Percentiles rank a stretch among this genome's conserved stretches.
Conservation (phyloP, 2,888 invertebrate genomes). For the Dendrolimus pini region DNA sequence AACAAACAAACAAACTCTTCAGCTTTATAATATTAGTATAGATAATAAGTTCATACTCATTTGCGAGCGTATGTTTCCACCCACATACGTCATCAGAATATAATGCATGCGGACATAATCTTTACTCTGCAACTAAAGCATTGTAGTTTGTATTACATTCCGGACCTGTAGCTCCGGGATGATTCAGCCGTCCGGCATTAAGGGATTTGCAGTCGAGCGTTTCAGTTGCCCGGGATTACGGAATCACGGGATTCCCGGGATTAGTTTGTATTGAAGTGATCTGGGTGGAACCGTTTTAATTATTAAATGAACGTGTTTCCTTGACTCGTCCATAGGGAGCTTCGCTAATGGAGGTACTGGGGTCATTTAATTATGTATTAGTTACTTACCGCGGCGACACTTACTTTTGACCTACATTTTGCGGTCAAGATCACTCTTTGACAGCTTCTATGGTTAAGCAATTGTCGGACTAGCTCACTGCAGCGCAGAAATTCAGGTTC, state of each 20-base stretch:
- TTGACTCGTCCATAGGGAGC: background rate
- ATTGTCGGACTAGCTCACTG: too few relatives aligned
- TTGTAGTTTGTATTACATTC: slow-evolving; percentile 3
- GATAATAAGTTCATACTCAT: too few relatives aligned
- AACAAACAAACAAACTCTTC: too few relatives aligned
- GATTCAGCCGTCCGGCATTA: background rate
- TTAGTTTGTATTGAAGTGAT: background rate
- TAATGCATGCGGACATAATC: slow-evolving; percentile 7
- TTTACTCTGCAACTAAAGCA: background rate
- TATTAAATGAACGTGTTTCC: background rate
- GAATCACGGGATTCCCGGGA: background rate
- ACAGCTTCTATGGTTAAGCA: too few relatives aligned
- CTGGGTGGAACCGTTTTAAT: background rate
- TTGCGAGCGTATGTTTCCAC: background rate
- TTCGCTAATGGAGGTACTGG: background rate
- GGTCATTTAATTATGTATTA: background rate
- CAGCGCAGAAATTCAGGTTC: too few relatives aligned
- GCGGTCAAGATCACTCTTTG: too few relatives aligned
- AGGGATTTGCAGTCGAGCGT: background rate
- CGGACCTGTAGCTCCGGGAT: slow-evolving; percentile 7
- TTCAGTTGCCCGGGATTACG: background rate
- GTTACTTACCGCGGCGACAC: background rate
- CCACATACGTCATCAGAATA: slow-evolving; percentile 1
- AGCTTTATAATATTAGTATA: too few relatives aligned
- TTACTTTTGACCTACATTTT: too few relatives aligned